phyloP scores from a whole-genome alignment of 2,888 invertebrate genomes.

The Drosophila pseudotakahashii region DNA sequence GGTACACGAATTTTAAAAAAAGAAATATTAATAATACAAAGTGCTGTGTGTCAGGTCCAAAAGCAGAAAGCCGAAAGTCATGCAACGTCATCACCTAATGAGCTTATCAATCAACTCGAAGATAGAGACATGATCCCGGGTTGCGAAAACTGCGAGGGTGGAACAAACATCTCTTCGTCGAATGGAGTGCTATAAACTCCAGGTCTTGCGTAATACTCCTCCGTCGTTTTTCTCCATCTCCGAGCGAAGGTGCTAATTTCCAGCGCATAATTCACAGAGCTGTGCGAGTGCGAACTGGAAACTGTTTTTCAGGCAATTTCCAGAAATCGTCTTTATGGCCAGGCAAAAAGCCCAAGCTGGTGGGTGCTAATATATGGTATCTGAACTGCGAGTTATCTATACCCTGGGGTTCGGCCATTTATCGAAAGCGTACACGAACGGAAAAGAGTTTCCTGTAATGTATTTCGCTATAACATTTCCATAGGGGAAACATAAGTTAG shows the following conservation, averaged over 20 bases:
- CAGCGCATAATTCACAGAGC: slow-evolving; percentile 75
- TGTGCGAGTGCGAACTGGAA: slow-evolving; percentile 62
- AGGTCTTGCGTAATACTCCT: slow-evolving; percentile 27
- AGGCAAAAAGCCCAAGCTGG: slow-evolving; percentile 21
- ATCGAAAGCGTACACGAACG: slow-evolving; percentile 7
- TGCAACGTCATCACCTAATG: slow-evolving; percentile 50
- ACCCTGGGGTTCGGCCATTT: slow-evolving; percentile 2
- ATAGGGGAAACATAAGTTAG: background rate
- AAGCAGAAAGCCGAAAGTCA: slow-evolving; percentile 27
- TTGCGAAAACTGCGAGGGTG: slow-evolving; percentile 27
- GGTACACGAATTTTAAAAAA: slow-evolving; percentile 15
- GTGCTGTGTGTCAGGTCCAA: slow-evolving; percentile 26
- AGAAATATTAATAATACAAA: slow-evolving; percentile 22
- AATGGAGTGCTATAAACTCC: slow-evolving; percentile 27
- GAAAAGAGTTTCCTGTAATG: background rate
- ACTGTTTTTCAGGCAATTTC: slow-evolving; percentile 48
- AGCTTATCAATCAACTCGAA: slow-evolving; percentile 33
- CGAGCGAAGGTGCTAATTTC: slow-evolving; percentile 74
- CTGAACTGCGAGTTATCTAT: slow-evolving; percentile 20
- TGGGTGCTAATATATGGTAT: slow-evolving; percentile 33
- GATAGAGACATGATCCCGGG: slow-evolving; percentile 9
- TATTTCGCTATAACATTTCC: background rate
- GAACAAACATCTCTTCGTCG: slow-evolving; percentile 11
- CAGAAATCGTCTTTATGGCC: slow-evolving; percentile 59
- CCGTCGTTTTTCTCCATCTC: slow-evolving; percentile 8